phyloP scores from a whole-genome alignment of 2,888 invertebrate genomes.

The Crossocerus cetratus region DNA sequence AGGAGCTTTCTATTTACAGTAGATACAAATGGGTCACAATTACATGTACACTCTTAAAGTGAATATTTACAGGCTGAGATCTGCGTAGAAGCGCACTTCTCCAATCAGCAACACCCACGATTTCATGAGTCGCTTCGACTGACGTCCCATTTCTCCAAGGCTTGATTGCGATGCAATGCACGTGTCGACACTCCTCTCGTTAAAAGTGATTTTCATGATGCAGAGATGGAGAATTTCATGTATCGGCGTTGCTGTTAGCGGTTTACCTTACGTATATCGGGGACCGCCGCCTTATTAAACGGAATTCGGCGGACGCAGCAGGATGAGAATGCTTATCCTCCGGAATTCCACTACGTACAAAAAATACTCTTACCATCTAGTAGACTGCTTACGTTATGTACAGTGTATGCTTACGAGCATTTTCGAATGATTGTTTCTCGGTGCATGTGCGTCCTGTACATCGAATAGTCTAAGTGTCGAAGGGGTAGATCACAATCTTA shows the following conservation, averaged over 20 bases:
- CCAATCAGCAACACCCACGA: not conserved
- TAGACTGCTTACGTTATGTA: constrained; percentile 46
- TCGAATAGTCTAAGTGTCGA: constrained; percentile 35
- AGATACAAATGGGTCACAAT: constrained; percentile 22
- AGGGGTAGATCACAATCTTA: constrained; percentile 42
- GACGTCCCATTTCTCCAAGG: not conserved
- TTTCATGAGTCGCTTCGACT: not conserved
- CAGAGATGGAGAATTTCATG: not conserved
- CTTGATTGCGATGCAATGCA: too few species aligned
- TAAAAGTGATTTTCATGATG: not conserved
- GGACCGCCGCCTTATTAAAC: constrained; percentile 14
- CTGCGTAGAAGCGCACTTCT: not conserved
- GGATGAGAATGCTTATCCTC: constrained; percentile 19
- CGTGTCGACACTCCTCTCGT: not conserved
- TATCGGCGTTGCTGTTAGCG: constrained; percentile 29
- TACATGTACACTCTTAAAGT: constrained; percentile 27
- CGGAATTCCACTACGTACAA: constrained; percentile 55
- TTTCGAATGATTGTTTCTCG: constrained; percentile 48
- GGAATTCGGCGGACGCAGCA: constrained; percentile 14
- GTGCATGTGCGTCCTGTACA: constrained; percentile 54
- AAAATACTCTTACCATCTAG: constrained; percentile 57
- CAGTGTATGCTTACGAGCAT: constrained; percentile 44
- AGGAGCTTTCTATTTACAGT: constrained; percentile 33
- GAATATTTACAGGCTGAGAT: constrained; percentile 30
- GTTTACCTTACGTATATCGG: constrained; percentile 20